Conservation (phyloP, 2,113 vertebrate species). For the Hippocampus mohnikei region DNA sequence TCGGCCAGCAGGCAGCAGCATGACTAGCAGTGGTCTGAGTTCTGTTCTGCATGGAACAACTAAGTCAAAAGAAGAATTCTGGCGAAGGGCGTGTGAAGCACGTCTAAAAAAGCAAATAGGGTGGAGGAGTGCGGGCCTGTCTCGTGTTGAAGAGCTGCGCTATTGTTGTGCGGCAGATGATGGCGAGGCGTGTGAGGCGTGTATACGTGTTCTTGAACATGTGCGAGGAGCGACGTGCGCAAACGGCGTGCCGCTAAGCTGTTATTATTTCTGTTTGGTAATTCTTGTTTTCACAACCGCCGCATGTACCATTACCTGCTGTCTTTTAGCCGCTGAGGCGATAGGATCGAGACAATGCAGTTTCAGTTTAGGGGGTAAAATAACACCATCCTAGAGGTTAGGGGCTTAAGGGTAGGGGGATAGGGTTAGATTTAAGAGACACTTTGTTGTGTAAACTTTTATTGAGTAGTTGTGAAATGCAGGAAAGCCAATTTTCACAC, state of each 20-base stretch:
- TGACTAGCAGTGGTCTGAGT: slow-evolving; percentile 3
- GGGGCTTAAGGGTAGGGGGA: no score
- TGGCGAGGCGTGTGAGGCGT: slow-evolving; percentile 39
- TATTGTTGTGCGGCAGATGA: slow-evolving; percentile 39
- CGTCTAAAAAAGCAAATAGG: slow-evolving; percentile 42
- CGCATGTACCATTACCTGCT: slow-evolving; percentile 38
- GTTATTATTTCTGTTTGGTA: slow-evolving; percentile 45
- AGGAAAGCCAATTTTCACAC: no score
- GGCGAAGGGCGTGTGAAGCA: slow-evolving; percentile 31
- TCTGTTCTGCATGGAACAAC: slow-evolving; percentile 5
- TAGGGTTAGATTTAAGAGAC: no score
- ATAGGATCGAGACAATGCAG: slow-evolving; percentile 5
- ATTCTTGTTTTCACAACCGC: slow-evolving; percentile 46
- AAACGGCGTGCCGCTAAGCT: slow-evolving; percentile 32
- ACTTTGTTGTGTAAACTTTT: no score
- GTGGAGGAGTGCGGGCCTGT: slow-evolving; percentile 41
- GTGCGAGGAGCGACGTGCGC: slow-evolving; percentile 53
- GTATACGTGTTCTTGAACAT: slow-evolving; percentile 48
- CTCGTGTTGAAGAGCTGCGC: slow-evolving; percentile 20
- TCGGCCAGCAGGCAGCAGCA: slow-evolving; percentile 19
- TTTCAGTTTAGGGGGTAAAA: not conserved
- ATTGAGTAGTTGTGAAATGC: no score
- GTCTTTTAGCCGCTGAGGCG: slow-evolving; percentile 18
- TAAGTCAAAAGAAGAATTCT: slow-evolving; percentile 12
- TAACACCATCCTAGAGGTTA: not conserved